A percentile compares a stretch with the other conserved stretches of the same genome.
Conservation (phyloP, 2,113 vertebrate species). For the Proterorhinus semilunaris region DNA sequence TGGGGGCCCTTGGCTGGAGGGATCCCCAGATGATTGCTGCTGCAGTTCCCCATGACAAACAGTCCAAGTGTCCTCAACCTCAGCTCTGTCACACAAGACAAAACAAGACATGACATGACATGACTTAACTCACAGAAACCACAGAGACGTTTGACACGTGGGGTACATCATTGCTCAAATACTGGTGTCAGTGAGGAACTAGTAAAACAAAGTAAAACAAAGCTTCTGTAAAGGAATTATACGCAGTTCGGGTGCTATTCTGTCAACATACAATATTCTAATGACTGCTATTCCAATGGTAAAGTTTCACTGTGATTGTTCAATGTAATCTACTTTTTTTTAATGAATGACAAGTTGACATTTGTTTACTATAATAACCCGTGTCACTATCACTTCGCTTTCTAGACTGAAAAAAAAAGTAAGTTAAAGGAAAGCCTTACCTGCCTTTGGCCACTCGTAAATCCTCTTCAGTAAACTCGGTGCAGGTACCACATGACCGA, state of each 20-base stretch:
- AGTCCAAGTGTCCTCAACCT: slow-evolving; percentile 25
- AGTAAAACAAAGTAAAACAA: no score
- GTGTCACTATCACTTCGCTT: neutral
- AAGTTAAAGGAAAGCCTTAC: slow-evolving; percentile 33
- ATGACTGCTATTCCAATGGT: neutral
- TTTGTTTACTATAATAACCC: neutral
- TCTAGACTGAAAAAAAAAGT: neutral
- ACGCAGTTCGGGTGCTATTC: no score
- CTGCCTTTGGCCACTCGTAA: slow-evolving; percentile 51
- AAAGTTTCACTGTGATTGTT: no score
- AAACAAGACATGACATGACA: neutral
- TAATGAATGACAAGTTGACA: neutral
- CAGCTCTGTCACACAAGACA: slow-evolving; percentile 37
- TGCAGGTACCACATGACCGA: slow-evolving; percentile 42
- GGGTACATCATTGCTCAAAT: neutral
- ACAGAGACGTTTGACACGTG: neutral
- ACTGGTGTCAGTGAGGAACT: neutral
- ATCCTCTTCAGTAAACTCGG: slow-evolving; percentile 44
- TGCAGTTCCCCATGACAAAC: slow-evolving; percentile 71
- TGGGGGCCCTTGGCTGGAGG: slow-evolving; percentile 85
- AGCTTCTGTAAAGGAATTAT: neutral
- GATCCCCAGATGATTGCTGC: slow-evolving; percentile 74
- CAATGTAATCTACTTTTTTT: neutral
- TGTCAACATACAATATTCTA: neutral
- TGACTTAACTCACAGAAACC: neutral